Percentiles rank a stretch among this genome's conserved stretches.
Conservation (phyloP, 2,797 vertebrate genomes). For the Trichosurus vulpecula region DNA sequence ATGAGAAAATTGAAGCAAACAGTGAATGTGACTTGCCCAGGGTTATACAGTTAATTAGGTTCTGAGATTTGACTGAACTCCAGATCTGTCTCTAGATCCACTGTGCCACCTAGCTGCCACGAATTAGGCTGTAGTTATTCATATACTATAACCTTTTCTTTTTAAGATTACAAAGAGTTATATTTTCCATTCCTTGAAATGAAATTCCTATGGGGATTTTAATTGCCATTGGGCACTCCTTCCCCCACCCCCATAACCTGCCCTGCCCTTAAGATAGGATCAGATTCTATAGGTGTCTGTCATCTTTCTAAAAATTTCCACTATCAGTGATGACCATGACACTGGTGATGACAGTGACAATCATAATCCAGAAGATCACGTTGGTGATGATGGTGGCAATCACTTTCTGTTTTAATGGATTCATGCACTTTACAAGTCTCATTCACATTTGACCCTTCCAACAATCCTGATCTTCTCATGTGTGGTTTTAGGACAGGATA, state of each 20-base stretch:
- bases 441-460: not conserved
- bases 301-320: not conserved
- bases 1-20: not conserved
- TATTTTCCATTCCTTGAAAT: not conserved
- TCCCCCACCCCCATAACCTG: not conserved
- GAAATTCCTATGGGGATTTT: not conserved
- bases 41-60: no score
- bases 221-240: not conserved
- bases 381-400: not conserved
- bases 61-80: no score
- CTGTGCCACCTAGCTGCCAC: not conserved
- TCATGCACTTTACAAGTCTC: not conserved
- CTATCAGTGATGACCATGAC: not conserved
- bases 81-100: not conserved
- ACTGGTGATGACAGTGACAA: not conserved
- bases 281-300: not conserved
- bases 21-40: no score
- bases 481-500: not conserved
- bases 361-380: not conserved
- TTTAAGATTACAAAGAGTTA: no score
- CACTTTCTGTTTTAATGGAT: not conserved
- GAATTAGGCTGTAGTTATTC: no score
- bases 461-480: not conserved
- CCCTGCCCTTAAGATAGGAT: not conserved
- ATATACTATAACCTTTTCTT: not conserved